A percentile compares a stretch with the other conserved stretches of the same genome.
These are phyloP conservation scores for Dendropsophus ebraccatus DNA, from an alignment of 2,113 vertebrate species.

Conservation along the genomic window DNA sequence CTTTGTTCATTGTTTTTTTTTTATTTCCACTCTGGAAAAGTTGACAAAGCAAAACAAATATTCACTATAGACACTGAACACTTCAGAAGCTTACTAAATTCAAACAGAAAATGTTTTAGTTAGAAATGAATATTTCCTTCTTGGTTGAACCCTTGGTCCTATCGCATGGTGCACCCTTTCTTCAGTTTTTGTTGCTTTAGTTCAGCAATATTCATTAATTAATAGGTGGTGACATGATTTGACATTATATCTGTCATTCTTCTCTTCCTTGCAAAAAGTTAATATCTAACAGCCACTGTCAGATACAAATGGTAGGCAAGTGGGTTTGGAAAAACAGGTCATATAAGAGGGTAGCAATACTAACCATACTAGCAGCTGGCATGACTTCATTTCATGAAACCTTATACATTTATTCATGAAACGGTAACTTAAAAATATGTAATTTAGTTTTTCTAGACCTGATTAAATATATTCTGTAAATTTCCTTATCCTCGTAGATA, in stretches of 20 bases:
- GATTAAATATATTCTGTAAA: neutral
- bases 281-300: neutral
- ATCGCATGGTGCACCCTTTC: too few relatives aligned
- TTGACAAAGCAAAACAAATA: too few relatives aligned
- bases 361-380: neutral
- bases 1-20: too few relatives aligned
- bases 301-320: neutral
- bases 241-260: too few relatives aligned
- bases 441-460: neutral
- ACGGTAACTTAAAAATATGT: neutral
- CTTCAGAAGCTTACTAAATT: neutral
- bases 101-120: neutral
- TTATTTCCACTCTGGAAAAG: too few relatives aligned
- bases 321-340: too few relatives aligned
- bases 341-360: neutral
- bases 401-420: neutral
- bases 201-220: too few relatives aligned
- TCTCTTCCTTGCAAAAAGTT: too few relatives aligned
- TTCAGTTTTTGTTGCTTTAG: neutral
- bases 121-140: neutral
- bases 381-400: neutral
- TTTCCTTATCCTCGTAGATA: slow-evolving; percentile 62
- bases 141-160: neutral
- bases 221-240: too few relatives aligned
- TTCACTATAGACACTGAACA: too few relatives aligned